These are phyloP conservation scores for Zapus hudsonius DNA, from an alignment of 2,113 vertebrate genomes.

Conservation along the genomic window DNA sequence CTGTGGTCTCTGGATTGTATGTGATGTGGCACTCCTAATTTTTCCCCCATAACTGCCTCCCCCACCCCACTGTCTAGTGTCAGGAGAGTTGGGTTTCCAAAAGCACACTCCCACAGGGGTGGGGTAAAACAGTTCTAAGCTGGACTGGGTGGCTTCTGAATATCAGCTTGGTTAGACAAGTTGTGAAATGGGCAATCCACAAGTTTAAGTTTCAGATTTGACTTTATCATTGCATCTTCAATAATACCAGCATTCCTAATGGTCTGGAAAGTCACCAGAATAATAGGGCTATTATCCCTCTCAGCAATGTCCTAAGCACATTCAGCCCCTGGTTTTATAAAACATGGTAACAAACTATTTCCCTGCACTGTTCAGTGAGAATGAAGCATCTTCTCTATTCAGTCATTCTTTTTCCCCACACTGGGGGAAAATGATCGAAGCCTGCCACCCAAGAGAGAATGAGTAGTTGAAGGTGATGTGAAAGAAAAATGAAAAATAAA, in stretches of 20 bases:
- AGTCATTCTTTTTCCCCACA: constrained; percentile 43
- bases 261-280: constrained; percentile 76
- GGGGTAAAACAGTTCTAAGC: neutral
- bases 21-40: neutral
- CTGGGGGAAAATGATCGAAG: constrained; percentile 12
- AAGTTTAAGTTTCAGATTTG: constrained; percentile 61
- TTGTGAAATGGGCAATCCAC: constrained; percentile 49
- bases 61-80: neutral
- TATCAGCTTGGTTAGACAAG: neutral
- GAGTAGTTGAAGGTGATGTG: constrained; percentile 30
- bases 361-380: constrained; percentile 73
- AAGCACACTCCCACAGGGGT: neutral
- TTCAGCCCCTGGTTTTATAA: constrained; percentile 78
- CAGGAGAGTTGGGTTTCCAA: neutral
- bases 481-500: neutral
- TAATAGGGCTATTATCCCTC: constrained; percentile 80
- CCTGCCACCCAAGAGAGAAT: constrained; percentile 34
- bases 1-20: neutral
- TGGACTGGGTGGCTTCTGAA: neutral
- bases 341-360: constrained; percentile 77
- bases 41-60: neutral
- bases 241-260: constrained; percentile 76
- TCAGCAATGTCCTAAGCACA: constrained; percentile 79
- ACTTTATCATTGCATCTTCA: constrained; percentile 77
- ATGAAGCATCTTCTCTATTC: constrained; percentile 64